Evolutionary conservation across 2,888 invertebrate genomes (phyloP), one percentile per base, ranked within the genome.

Genomic region (Caenorhabditis virilis): DNA sequence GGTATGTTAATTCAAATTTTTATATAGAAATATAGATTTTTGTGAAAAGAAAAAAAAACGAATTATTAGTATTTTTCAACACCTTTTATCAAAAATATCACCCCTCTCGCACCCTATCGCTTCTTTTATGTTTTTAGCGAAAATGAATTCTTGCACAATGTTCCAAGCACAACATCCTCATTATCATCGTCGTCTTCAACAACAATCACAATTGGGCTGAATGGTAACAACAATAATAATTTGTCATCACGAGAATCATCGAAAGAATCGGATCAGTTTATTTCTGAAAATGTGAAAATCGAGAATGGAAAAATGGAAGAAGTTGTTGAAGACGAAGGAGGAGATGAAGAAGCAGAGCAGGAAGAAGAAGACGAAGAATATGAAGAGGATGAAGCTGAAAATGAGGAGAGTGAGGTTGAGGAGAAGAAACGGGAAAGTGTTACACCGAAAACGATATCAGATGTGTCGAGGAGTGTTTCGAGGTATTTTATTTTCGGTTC

Each of bases 121-220:
- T 57, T 63, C 22, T 22, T 22, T 48, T 18, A 22, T 30, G 4
- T 41, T 58, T 69, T 53, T 48, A 72, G 72, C 49, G 72, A 72
- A 48, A 72, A 72, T 47, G 72, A 72, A 25, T 61, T 58, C 39
- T 18, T 71, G 1, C 62, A 66, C 59, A 52, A 56, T 2, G 26
- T 43, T 25, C 54, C 62, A 25, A 35, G 46, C 18, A 49, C 49
- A 49, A 49, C 48, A 48, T 41, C 9, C 43, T 22, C 36, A 42
- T 43, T 26, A 50, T 38, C 26, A 51, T 47, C 25, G 39, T 39
- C 39, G 7, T 20, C 39, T 15, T 9, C 60, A 15, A 60, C 54
- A 9, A 54, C 50, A 1, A 52, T 56, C 27, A 27, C 25, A 15
- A 54, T 50, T 36, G 56, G 42, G 51, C 18, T 20, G 27, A 22